A percentile compares a stretch with the other conserved stretches of the same genome.
phyloP scores from a whole-genome alignment of 2,113 vertebrate species.

The Neopipo cinnamomea region DNA sequence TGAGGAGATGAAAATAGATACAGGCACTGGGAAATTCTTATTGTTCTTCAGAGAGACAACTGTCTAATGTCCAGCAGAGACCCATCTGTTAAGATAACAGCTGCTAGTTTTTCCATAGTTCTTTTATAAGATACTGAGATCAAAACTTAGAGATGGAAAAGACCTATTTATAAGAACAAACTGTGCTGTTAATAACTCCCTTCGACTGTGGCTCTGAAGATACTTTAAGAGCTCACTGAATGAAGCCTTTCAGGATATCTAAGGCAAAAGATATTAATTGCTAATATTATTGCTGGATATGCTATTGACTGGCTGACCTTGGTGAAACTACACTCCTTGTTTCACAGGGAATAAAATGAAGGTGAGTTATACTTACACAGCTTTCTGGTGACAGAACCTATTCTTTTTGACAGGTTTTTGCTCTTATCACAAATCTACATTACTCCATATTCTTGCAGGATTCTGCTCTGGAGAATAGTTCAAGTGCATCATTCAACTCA shows the following conservation, averaged over 20 bases:
- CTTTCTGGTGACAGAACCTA: not conserved
- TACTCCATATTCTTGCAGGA: not conserved
- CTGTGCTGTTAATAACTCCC: not conserved
- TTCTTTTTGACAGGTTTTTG: not conserved
- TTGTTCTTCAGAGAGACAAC: conserved; percentile 28
- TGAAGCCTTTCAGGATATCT: not conserved
- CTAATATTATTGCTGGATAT: conserved; percentile 1
- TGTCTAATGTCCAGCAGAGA: conserved; percentile 29
- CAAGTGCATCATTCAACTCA: not conserved
- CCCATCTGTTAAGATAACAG: conserved; percentile 60
- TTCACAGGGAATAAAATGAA: not conserved
- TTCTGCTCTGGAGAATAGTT: not conserved
- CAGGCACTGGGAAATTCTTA: conserved; percentile 37
- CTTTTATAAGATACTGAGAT: conserved; percentile 6
- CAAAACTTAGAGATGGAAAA: conserved; percentile 53
- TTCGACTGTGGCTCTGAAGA: not conserved
- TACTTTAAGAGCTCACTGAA: not conserved
- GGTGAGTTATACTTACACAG: not conserved
- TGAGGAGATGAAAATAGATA: conserved; percentile 30
- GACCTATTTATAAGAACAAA: conserved; percentile 54
- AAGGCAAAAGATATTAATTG: conserved; percentile 5
- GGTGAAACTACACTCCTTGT: not conserved
- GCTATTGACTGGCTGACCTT: conserved; percentile 3
- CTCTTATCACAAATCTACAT: not conserved
- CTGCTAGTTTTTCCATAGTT: conserved; percentile 60